phyloP scores from a whole-genome alignment of 2,113 vertebrate genomes.

The Macrotus californicus region DNA sequence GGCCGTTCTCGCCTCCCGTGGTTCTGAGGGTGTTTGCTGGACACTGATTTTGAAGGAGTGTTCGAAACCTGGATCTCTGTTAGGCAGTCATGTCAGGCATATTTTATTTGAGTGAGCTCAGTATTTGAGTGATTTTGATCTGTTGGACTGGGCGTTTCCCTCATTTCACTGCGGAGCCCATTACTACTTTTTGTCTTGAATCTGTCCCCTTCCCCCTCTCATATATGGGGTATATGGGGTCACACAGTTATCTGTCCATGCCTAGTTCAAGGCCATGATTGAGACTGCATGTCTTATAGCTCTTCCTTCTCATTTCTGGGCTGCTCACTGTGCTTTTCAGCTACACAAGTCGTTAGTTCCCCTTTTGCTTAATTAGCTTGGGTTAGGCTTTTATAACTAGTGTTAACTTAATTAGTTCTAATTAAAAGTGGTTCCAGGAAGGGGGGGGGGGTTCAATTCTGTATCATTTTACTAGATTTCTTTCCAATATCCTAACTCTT shows the following conservation, averaged over 20 bases:
- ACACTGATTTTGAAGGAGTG: not conserved
- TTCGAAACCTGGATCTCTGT: not conserved
- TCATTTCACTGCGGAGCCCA: not conserved
- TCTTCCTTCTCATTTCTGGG: not conserved
- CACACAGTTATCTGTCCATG: not conserved
- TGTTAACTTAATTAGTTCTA: not conserved
- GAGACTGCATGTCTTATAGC: not conserved
- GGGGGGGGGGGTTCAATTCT: not conserved
- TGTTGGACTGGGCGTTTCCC: not conserved
- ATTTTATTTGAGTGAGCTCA: not conserved
- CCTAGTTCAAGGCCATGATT: not conserved
- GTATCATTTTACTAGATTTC: not conserved
- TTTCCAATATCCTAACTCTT: not conserved
- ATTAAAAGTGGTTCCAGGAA: not conserved
- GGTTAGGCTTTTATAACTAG: not conserved
- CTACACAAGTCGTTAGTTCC: not conserved
- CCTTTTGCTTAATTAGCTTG: not conserved
- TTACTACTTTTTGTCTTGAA: not conserved
- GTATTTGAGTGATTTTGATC: not conserved
- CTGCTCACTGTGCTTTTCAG: not conserved
- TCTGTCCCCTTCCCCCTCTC: not conserved
- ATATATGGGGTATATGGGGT: not conserved
- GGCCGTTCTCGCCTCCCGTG: not conserved
- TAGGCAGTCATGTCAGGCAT: not conserved
- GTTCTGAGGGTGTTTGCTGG: not conserved